Evolutionary conservation across 2,797 vertebrate species (phyloP), one percentile per base, ranked within the genome.

Genomic region (Hoplostethus mediterraneus): DNA sequence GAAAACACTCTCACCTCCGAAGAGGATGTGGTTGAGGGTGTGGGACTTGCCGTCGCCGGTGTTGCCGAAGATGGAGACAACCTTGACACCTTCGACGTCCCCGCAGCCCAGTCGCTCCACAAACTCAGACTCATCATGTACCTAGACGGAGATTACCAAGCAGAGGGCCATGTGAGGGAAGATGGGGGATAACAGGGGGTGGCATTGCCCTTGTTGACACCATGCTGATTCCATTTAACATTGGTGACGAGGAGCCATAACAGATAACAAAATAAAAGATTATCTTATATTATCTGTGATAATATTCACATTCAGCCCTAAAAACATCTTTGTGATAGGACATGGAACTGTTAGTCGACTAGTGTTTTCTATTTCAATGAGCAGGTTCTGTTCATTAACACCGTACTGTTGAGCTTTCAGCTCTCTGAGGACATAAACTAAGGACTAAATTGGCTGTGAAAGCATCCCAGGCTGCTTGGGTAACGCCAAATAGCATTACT

Each of bases 21-120:
- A 96, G 4, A 96, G 85, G 69, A 95, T 91, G 48, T 96, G 91
- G 80, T 96, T 96, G 31, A 96, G 94, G 0, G 95, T 96, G 89
- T 96, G 96, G 1, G 96, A 96, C 82, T 96, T 96, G 74, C 96
- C 96, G 17, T 96, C 96, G 0, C 96, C 96, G 0, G 96, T 96
- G 90, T 96, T 96, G 28, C 96, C 96, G 12, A 96, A 96, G 84
- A 96, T 94, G 63, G 95, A 95, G 40, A 96, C 82, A 12, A 96
- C 96, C 80, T 96, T 96, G 57, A 96, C 94, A 0, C 91, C 93
- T 0, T 83, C 59, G 13, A 92, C 87, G 0, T 90, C 87, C 0
- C 77, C 81, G 25, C 95, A 95, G 73, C 90, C 87, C 3, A 96
- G 92, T 67, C 47, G 87, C 25, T 93, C 87, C 62, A 95, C 55